Conservation (phyloP, 2,888 invertebrate species). For the Macropis europaea region DNA sequence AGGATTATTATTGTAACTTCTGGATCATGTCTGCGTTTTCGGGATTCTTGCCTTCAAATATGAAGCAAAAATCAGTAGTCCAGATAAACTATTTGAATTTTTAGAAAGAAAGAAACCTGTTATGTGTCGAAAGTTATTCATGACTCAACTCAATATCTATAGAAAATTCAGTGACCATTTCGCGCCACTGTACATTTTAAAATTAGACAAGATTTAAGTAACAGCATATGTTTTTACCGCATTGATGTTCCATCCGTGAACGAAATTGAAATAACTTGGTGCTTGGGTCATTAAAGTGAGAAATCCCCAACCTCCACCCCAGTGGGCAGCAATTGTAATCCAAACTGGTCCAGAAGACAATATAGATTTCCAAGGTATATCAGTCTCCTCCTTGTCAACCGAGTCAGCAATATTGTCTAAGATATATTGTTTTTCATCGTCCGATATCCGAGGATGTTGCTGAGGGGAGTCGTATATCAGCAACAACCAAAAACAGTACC, state of each 20-base stretch:
- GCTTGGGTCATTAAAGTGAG: slow-evolving; percentile 87
- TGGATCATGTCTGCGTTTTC: too few relatives aligned
- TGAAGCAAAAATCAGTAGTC: too few relatives aligned
- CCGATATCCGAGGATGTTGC: slow-evolving; percentile 84
- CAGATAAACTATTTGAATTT: too few relatives aligned
- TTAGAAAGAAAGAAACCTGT: too few relatives aligned
- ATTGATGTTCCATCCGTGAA: slow-evolving; percentile 86
- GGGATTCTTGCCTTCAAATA: too few relatives aligned
- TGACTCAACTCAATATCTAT: too few relatives aligned
- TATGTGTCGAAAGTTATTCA: too few relatives aligned
- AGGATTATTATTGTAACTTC: too few relatives aligned
- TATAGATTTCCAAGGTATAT: slow-evolving; percentile 85
- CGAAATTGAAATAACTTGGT: slow-evolving; percentile 86
- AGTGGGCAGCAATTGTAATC: slow-evolving; percentile 84
- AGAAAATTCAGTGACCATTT: too few relatives aligned
- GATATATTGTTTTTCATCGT: slow-evolving; percentile 83
- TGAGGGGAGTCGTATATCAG: slow-evolving; percentile 85
- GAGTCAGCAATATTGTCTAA: slow-evolving; percentile 81
- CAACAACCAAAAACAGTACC: slow-evolving; percentile 82
- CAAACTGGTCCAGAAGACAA: slow-evolving; percentile 83
- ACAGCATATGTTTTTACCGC: slow-evolving; percentile 80
- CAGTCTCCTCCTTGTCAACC: slow-evolving; percentile 38
- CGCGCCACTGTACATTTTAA: too few relatives aligned
- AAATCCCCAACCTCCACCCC: slow-evolving; percentile 86
- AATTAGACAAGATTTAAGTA: too few relatives aligned